These are phyloP conservation scores for Oncorhynchus keta DNA, from an alignment of 2,113 vertebrate species.

Conservation along the genomic window DNA sequence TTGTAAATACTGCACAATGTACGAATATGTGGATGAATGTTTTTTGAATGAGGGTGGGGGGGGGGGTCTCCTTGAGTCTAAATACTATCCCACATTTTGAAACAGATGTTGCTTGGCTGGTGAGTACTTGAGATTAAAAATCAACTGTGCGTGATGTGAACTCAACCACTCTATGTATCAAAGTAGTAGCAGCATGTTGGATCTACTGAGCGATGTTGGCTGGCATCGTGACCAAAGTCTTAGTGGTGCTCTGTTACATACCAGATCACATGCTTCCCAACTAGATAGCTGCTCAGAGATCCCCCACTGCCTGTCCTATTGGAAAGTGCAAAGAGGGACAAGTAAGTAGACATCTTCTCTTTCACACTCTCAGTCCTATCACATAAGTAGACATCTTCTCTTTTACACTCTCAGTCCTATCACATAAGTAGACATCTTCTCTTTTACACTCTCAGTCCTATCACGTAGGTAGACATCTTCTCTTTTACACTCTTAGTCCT, in stretches of 20 bases:
- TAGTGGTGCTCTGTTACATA: conserved; percentile 29
- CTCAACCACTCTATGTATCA: conserved; percentile 57
- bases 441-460: too few species aligned
- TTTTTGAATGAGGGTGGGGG: conserved; percentile 26
- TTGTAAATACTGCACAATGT: conserved; percentile 69
- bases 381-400: too few species aligned
- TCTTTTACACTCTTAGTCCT: too few species aligned
- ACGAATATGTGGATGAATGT: conserved; percentile 9
- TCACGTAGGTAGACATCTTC: too few species aligned
- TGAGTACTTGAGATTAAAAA: conserved; percentile 64
- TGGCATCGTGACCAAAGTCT: conserved; percentile 55
- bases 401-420: too few species aligned
- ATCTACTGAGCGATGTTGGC: conserved; percentile 53
- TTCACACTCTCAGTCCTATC: too few species aligned
- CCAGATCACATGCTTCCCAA: conserved; percentile 42
- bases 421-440: too few species aligned
- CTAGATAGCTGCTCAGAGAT: conserved; percentile 41
- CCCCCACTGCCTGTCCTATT: background rate
- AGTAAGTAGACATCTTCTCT: too few species aligned
- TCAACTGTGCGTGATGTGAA: conserved; percentile 66
- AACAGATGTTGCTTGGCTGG: conserved; percentile 67
- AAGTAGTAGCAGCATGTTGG: conserved; percentile 61
- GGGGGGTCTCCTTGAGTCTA: conserved; percentile 42
- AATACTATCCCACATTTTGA: conserved; percentile 60
- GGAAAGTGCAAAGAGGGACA: background rate